Conservation (phyloP, 2,797 vertebrate genomes). For the Pteronotus mesoamericanus region DNA sequence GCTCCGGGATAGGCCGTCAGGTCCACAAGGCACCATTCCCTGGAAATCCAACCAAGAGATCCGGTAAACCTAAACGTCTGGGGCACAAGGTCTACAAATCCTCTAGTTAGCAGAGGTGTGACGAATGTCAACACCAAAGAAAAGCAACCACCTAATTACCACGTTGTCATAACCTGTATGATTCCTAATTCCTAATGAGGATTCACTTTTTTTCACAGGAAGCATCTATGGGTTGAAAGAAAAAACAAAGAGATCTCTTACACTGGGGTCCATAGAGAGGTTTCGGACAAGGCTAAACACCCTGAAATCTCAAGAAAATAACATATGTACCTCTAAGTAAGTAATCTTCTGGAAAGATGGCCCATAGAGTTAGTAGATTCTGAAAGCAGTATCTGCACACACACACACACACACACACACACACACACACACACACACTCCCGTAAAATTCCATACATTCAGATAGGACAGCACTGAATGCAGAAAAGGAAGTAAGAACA, state of each 20-base stretch:
- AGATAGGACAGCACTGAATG: not conserved
- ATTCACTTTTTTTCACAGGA: conserved; percentile 36
- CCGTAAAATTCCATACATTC: not conserved
- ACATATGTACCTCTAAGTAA: not conserved
- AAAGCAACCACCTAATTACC: conserved; percentile 21
- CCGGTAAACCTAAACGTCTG: not conserved
- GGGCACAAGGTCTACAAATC: not conserved
- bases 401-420: too few relatives aligned
- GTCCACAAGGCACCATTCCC: not conserved
- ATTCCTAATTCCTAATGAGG: not conserved
- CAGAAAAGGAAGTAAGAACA: not conserved
- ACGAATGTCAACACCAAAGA: conserved; percentile 4
- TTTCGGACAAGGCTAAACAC: not conserved
- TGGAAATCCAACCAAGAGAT: conserved; percentile 7
- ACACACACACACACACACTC: not conserved
- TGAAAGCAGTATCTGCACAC: not conserved
- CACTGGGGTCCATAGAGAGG: not conserved
- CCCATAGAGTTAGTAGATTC: not conserved
- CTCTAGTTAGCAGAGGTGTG: not conserved
- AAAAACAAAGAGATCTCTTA: not conserved
- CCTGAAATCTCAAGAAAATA: not conserved
- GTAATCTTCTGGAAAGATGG: not conserved
- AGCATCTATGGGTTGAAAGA: not conserved
- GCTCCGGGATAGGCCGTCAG: not conserved
- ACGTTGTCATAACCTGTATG: not conserved